These are phyloP conservation scores for Oncorhynchus mykiss DNA, from an alignment of 2,113 vertebrate species.

Conservation along the genomic window DNA sequence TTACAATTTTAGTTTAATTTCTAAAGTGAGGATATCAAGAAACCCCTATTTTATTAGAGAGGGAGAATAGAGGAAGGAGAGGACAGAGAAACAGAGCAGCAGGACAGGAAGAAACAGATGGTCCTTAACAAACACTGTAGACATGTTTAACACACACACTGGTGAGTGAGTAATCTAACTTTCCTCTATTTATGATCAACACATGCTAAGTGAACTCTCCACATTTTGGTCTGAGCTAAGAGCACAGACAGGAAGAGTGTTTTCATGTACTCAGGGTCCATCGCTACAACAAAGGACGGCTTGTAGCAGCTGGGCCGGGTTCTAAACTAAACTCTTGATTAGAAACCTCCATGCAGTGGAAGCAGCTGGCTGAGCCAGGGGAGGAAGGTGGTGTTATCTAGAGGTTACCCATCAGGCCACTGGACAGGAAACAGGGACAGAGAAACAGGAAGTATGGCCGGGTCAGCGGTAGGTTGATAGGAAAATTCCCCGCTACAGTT, in stretches of 20 bases:
- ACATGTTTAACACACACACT: constrained; percentile 48
- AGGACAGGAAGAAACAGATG: constrained; percentile 71
- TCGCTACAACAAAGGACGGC: constrained; percentile 48
- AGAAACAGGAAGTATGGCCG: constrained; percentile 60
- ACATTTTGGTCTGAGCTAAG: constrained; percentile 25
- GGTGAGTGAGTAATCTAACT: constrained; percentile 50
- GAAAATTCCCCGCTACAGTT: constrained; percentile 28
- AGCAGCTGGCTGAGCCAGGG: constrained; percentile 58
- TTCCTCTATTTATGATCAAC: constrained; percentile 47
- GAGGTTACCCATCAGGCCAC: constrained; percentile 38
- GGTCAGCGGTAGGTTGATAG: constrained; percentile 25
- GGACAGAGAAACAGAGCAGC: constrained; percentile 43
- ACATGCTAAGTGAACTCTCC: constrained; percentile 20
- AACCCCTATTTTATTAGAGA: too few relatives aligned
- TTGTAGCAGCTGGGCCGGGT: constrained; percentile 35
- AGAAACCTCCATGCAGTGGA: constrained; percentile 60
- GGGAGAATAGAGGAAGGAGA: constrained; percentile 28
- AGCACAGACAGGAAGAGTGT: constrained; percentile 10
- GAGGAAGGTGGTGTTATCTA: constrained; percentile 55
- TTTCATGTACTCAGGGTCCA: constrained; percentile 36
- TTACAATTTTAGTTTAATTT: too few relatives aligned
- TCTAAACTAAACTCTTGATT: constrained; percentile 37
- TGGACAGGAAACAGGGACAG: constrained; percentile 48
- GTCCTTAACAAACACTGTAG: constrained; percentile 52
- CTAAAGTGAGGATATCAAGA: too few relatives aligned